Evolutionary conservation across 2,113 vertebrate species (phyloP), one percentile per base, ranked within the genome.

Genomic region (Typhlomys cinereus): DNA sequence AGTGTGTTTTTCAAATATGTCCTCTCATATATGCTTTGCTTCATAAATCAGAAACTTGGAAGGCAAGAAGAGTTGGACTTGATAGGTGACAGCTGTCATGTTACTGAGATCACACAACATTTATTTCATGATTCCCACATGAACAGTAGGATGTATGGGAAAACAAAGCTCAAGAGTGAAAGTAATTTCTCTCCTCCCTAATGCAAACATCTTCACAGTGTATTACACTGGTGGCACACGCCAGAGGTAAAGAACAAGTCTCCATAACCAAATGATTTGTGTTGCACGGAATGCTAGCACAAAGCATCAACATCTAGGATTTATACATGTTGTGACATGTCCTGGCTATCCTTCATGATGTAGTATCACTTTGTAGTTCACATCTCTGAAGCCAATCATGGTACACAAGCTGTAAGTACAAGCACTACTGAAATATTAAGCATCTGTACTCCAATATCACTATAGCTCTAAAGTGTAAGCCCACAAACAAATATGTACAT

Each of bases 1-100:
- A 61, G 85, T 62, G 36, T 85, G 34, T 23, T 89, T 46, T 75
- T 80, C 69, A 82, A 50, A 70, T 14, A n/a, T 66, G n/a, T 10
- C 54, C n/a, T 91, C 52, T 85, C 73, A 52, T 88, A 93, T 89
- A 91, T 73, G 52, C 41, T 73, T 88, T 76, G 48, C 3, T 76
- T 27, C 73, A n/a, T 73, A 50, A 94, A 80, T 73, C 2, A 91
- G 36, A 87, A 89, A n/a, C 67, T 93, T 61, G 27, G 21, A 87
- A 95, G 36, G 44, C 54, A 83, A 81, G 39, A n/a, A 73, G 46
- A 93, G 9, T 4, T 91, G 46, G 48, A 66, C 62, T 15, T n/a
- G 23, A 5, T 41, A 73, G 54, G 41, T 41, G 7, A 70, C 50
- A 86, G 52, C 86, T 80, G 74, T 86, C 59, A 57, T 50, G n/a